A percentile compares a stretch with the other conserved stretches of the same genome.
phyloP scores from a whole-genome alignment of 2,113 vertebrate genomes.

The Cairina moschata region DNA sequence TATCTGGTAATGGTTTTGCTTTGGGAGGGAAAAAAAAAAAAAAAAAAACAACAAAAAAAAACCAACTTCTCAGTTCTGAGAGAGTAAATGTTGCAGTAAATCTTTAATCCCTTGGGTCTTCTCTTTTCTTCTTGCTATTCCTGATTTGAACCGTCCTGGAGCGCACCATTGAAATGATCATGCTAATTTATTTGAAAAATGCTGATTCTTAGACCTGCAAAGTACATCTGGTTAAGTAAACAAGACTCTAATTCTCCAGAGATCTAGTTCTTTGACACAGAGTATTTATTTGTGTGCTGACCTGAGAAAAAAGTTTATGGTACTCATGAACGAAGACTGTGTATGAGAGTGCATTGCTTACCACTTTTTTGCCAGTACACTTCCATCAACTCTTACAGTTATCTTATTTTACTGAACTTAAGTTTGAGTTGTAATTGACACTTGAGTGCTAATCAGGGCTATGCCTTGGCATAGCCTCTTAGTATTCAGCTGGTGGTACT shows the following conservation, averaged over 20 bases:
- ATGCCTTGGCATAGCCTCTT: not conserved
- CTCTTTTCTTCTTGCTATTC: not conserved
- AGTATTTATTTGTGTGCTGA: not conserved
- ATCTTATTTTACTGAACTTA: not conserved
- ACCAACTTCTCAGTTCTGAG: not conserved
- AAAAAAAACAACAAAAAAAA: not conserved
- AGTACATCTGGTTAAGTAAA: not conserved
- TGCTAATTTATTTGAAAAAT: not conserved
- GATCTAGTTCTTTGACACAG: not conserved
- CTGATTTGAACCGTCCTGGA: not conserved
- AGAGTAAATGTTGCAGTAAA: not conserved
- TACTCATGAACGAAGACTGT: not conserved
- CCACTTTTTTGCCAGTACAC: not conserved
- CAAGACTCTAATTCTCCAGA: not conserved
- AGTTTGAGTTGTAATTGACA: not conserved
- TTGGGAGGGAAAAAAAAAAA: not conserved
- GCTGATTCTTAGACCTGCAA: not conserved
- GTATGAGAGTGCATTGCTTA: not conserved
- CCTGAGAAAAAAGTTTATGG: not conserved
- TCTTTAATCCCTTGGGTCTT: not conserved
- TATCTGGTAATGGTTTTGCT: not conserved
- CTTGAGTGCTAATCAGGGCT: not conserved
- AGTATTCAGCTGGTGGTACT: conserved; percentile 9
- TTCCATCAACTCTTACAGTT: not conserved
- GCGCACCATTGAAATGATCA: not conserved